Evolutionary conservation across 2,113 vertebrate genomes (phyloP).

Genomic region (Pitta sordida): DNA sequence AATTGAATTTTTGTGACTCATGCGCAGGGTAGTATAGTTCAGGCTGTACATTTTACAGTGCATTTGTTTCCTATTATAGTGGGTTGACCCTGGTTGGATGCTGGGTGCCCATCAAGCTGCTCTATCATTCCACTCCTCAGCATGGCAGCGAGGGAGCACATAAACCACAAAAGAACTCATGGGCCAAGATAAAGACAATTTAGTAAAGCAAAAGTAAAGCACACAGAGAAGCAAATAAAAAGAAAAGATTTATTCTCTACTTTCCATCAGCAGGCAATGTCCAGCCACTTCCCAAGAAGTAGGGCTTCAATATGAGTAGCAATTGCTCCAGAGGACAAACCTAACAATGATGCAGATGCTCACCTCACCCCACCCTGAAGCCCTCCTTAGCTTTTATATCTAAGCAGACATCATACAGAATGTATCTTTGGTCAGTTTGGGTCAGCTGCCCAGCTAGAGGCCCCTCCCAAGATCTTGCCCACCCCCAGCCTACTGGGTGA

Average conservation of each 20-base stretch:
- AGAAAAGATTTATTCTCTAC: neutral
- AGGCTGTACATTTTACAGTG: neutral
- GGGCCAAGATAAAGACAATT: neutral
- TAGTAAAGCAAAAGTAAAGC: neutral
- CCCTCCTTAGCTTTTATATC: neutral
- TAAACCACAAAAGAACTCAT: neutral
- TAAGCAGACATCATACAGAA: neutral
- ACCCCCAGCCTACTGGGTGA: neutral
- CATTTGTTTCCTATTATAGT: neutral
- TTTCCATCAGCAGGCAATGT: neutral
- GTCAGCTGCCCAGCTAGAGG: neutral
- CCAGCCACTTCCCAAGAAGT: neutral
- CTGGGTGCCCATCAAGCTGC: neutral
- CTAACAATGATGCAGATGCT: neutral
- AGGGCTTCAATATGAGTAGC: rapidly evolving
- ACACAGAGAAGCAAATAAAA: neutral
- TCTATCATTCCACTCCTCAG: neutral
- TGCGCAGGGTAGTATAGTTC: neutral
- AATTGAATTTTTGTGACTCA: neutral
- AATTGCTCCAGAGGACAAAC: neutral
- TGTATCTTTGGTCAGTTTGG: neutral
- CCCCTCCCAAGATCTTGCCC: neutral
- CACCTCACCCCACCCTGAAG: neutral
- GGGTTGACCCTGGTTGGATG: neutral
- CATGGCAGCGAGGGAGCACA: neutral